Evolutionary conservation across 2,888 invertebrate species (phyloP).

Genomic region (Ormyrus rosae): DNA sequence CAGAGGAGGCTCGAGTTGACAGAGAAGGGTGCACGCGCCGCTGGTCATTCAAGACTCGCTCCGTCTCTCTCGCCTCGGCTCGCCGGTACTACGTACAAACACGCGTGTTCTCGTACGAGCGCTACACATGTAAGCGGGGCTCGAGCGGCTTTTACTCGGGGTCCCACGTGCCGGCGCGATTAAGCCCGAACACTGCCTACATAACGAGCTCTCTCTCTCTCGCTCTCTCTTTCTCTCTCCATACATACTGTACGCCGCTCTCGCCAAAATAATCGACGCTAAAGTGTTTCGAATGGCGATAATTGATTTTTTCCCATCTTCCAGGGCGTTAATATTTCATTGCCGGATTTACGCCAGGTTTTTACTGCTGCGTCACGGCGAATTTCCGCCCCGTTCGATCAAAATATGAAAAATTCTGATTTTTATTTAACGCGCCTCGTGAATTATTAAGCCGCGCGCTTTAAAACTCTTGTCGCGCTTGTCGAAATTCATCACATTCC

Average conservation of each 20-base stretch:
- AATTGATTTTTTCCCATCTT: slow-evolving; percentile 47
- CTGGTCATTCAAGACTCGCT: slow-evolving; percentile 35
- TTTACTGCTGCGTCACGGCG: not conserved
- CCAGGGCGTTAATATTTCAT: slow-evolving; percentile 28
- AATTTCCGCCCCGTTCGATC: no score
- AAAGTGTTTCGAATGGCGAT: slow-evolving; percentile 29
- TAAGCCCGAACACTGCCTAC: slow-evolving; percentile 52
- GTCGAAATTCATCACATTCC: slow-evolving; percentile 10
- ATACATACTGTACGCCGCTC: not conserved
- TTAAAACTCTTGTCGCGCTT: no score
- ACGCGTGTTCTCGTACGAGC: slow-evolving; percentile 42
- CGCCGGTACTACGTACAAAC: slow-evolving; percentile 35
- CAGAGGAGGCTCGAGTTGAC: not conserved
- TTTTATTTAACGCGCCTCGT: not conserved
- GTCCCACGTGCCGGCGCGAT: slow-evolving; percentile 52
- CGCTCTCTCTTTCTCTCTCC: slow-evolving; percentile 8
- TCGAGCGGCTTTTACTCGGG: slow-evolving; percentile 59
- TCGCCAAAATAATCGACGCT: slow-evolving; percentile 35
- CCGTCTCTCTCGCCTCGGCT: slow-evolving; percentile 24
- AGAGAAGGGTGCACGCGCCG: not conserved
- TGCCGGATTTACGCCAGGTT: not conserved
- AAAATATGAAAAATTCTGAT: not conserved
- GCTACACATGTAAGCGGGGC: slow-evolving; percentile 51
- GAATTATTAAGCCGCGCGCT: no score
- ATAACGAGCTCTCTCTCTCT: slow-evolving; percentile 50